Percentiles rank a stretch among this genome's conserved stretches.
Evolutionary conservation across 2,113 vertebrate genomes (phyloP).

Genomic region (Gnathonemus echidnorhynchus): DNA sequence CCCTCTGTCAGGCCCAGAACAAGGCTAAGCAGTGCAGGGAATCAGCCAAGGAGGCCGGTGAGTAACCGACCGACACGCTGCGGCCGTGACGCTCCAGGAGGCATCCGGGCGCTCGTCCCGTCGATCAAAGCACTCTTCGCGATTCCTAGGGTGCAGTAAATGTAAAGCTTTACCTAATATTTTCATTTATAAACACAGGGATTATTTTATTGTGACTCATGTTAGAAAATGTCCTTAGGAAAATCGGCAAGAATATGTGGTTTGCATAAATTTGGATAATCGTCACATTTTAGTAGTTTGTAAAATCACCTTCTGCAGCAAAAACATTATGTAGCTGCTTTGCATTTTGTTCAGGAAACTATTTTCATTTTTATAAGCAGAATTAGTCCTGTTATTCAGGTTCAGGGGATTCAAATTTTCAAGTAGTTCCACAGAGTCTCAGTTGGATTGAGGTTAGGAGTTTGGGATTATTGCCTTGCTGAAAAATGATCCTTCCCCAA

Average conservation of each 20-base stretch:
- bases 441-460: background rate
- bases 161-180: background rate
- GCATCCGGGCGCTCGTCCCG: too few relatives aligned
- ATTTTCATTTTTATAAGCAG: background rate
- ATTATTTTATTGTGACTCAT: background rate
- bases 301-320: background rate
- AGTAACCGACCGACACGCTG: background rate
- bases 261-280: background rate
- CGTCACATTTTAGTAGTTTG: background rate
- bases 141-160: background rate
- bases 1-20: conserved; percentile 60
- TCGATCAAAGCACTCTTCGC: background rate
- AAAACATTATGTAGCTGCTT: background rate
- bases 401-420: background rate
- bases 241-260: background rate
- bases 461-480: background rate
- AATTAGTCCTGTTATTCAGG: background rate
- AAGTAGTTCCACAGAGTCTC: background rate
- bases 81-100: background rate
- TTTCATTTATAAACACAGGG: background rate
- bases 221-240: background rate
- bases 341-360: background rate
- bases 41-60: conserved; percentile 64
- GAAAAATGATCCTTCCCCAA: background rate
- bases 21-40: conserved; percentile 71